A percentile compares a stretch with the other conserved stretches of the same genome.
phyloP scores from a whole-genome alignment of 1,140 invertebrate genomes.

The Pristionchus pacificus region DNA sequence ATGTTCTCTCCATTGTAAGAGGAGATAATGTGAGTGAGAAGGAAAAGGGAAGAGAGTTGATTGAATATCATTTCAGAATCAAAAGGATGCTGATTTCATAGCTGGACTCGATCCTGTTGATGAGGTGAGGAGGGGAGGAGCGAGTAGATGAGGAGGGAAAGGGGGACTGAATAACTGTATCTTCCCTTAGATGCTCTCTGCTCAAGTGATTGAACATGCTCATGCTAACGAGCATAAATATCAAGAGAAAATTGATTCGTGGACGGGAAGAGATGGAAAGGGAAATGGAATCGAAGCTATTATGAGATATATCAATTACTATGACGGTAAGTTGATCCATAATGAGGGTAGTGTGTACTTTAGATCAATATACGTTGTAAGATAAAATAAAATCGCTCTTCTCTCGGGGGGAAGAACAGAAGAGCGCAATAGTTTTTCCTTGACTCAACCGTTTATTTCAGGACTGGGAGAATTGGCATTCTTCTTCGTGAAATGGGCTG shows the following conservation, averaged over 20 bases:
- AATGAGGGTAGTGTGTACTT: too few relatives aligned
- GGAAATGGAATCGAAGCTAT: background rate
- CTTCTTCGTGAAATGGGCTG: background rate
- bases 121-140: background rate
- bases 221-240: background rate
- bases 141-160: too few relatives aligned
- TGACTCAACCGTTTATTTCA: background rate
- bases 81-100: background rate
- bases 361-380: too few relatives aligned
- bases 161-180: too few relatives aligned
- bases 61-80: background rate
- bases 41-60: background rate
- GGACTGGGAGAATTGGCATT: background rate
- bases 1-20: background rate
- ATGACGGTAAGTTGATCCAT: background rate
- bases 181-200: too few relatives aligned
- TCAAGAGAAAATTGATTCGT: background rate
- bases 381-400: background rate
- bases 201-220: background rate
- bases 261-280: background rate
- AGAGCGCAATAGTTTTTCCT: background rate
- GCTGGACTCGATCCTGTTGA: background rate
- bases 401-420: background rate
- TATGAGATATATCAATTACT: background rate
- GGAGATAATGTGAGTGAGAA: background rate